These are phyloP conservation scores for Acronicta leporina DNA, from an alignment of 2,888 invertebrate genomes.

Conservation along the genomic window DNA sequence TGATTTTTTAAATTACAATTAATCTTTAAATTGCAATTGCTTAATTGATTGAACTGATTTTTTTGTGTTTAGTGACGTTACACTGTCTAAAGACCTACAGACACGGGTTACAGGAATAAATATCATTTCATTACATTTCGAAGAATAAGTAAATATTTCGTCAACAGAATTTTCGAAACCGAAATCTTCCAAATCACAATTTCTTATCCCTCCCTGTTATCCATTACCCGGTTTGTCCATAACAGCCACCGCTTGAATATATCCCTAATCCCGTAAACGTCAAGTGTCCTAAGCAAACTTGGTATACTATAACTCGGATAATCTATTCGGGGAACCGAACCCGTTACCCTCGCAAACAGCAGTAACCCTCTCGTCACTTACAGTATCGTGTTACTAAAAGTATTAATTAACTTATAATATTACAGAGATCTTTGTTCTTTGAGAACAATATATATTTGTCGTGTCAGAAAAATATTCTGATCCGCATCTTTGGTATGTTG, in stretches of 20 bases:
- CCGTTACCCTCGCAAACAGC: constrained; percentile 67
- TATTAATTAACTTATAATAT: constrained; percentile 63
- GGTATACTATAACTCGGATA: constrained; percentile 52
- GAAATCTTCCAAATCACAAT: constrained; percentile 16
- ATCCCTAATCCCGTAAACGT: constrained; percentile 44
- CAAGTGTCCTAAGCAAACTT: constrained; percentile 57
- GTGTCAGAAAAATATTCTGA: not conserved
- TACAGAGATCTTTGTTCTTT: constrained; percentile 16
- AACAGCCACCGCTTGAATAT: constrained; percentile 45
- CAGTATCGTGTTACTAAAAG: constrained; percentile 69
- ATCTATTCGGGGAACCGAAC: constrained; percentile 61
- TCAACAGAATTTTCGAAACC: not conserved
- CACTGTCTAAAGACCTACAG: too few species aligned
- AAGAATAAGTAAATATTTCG: too few species aligned
- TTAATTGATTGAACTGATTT: too few species aligned
- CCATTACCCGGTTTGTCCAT: constrained; percentile 36
- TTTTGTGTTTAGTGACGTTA: too few species aligned
- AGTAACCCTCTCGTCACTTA: constrained; percentile 62
- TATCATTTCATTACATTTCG: too few species aligned
- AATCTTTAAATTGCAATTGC: too few species aligned
- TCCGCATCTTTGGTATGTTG: too few species aligned
- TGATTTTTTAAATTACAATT: too few species aligned
- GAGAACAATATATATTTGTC: not conserved
- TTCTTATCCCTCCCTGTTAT: constrained; percentile 14
- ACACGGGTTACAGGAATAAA: too few species aligned